phyloP scores from a whole-genome alignment of 2,888 invertebrate species.

The Orthosia gracilis region DNA sequence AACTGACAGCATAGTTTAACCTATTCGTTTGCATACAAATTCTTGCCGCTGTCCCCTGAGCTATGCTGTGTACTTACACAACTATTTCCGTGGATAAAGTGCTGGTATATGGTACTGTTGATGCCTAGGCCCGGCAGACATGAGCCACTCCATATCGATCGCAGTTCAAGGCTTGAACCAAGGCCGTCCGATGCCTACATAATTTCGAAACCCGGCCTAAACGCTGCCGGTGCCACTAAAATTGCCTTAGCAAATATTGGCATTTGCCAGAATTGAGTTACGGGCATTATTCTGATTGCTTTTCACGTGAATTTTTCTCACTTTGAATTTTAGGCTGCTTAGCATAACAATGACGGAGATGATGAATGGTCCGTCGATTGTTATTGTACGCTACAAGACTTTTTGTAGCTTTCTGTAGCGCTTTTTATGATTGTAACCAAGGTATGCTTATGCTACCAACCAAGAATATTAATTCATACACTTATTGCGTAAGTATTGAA shows the following conservation, averaged over 20 bases:
- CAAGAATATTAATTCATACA: too few species aligned
- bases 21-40: slow-evolving; percentile 16
- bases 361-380: slow-evolving; percentile 9
- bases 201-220: slow-evolving; percentile 62
- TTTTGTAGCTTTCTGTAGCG: neutral
- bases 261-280: slow-evolving; percentile 51
- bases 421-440: neutral
- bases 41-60: slow-evolving; percentile 2
- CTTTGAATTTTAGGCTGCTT: slow-evolving; percentile 18
- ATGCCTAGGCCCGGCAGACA: slow-evolving; percentile 65
- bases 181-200: slow-evolving; percentile 67
- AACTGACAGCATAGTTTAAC: neutral
- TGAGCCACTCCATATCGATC: slow-evolving; percentile 77
- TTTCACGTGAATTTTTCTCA: slow-evolving; percentile 30
- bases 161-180: slow-evolving; percentile 75
- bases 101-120: slow-evolving; percentile 47
- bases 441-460: neutral
- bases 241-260: slow-evolving; percentile 52
- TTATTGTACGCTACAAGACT: neutral
- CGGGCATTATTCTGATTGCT: slow-evolving; percentile 38
- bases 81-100: slow-evolving; percentile 38
- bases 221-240: slow-evolving; percentile 54
- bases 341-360: slow-evolving; percentile 8
- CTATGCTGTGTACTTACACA: slow-evolving; percentile 12
- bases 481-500: too few species aligned